Conservation (phyloP, 2,888 invertebrate species). For the Patella depressa region DNA sequence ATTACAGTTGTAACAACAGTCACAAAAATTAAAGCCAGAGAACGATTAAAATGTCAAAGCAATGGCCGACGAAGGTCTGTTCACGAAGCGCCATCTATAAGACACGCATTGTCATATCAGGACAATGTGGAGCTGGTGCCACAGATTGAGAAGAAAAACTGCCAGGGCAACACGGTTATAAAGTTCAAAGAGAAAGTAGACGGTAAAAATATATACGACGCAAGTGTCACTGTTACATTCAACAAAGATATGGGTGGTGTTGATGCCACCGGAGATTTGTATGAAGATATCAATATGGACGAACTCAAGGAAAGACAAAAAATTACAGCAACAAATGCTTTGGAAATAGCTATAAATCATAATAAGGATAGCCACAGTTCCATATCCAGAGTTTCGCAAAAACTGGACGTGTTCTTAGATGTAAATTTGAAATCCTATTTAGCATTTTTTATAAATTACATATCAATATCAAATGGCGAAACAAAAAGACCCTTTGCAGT, state of each 20-base stretch:
- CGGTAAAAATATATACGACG: neutral
- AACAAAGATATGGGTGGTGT: neutral
- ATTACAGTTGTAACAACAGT: too few species aligned
- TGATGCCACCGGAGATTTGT: neutral
- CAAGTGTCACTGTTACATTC: neutral
- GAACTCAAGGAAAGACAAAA: neutral
- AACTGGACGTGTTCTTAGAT: conserved; percentile 15
- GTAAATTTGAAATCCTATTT: conserved; percentile 3
- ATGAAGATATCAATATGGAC: neutral
- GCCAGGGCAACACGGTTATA: neutral
- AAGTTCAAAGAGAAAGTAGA: neutral
- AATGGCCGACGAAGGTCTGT: neutral
- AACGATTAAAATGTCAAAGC: too few species aligned
- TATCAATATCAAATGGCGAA: conserved; percentile 17
- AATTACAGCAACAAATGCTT: conserved; percentile 13
- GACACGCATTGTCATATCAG: neutral
- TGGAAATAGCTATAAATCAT: conserved; percentile 12
- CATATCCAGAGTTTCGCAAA: neutral
- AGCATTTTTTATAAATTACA: conserved; percentile 28
- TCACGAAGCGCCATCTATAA: neutral
- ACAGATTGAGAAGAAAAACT: neutral
- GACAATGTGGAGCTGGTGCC: neutral
- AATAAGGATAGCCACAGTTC: neutral
- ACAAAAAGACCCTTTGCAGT: conserved; percentile 39
- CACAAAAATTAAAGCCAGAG: too few species aligned